Evolutionary conservation across 2,113 vertebrate genomes (phyloP).

Genomic region (Syngnathus scovelli): DNA sequence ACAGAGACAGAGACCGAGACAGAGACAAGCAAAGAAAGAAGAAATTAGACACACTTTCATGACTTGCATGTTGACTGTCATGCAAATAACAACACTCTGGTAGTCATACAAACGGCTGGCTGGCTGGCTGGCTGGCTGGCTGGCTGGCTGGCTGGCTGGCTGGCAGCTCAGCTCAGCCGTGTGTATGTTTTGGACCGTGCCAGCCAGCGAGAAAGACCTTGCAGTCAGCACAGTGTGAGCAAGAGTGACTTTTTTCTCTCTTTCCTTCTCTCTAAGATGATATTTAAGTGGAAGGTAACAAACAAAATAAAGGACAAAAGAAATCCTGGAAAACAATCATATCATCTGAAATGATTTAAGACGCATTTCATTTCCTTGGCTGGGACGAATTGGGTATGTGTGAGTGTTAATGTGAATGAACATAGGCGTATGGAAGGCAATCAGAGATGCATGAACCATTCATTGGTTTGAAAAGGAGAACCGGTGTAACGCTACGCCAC

Average conservation of each 20-base stretch:
- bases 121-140: too few species aligned
- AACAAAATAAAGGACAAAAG: background rate
- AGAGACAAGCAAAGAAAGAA: constrained; percentile 46
- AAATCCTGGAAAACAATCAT: too few species aligned
- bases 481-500: constrained; percentile 14
- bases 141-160: too few species aligned
- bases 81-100: constrained; percentile 65
- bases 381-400: constrained; percentile 35
- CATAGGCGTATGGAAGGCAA: constrained; percentile 37
- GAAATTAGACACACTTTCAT: constrained; percentile 70
- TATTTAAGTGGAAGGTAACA: background rate
- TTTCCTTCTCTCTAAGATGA: background rate
- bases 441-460: constrained; percentile 55
- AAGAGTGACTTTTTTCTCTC: background rate
- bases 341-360: constrained; percentile 29
- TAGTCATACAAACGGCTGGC: constrained; percentile 62
- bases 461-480: constrained; percentile 37
- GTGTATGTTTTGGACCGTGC: constrained; percentile 62
- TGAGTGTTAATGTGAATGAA: constrained; percentile 33
- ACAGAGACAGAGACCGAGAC: constrained; percentile 43
- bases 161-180: constrained; percentile 46
- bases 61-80: constrained; percentile 81
- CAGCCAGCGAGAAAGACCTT: background rate
- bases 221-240: background rate
- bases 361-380: constrained; percentile 42